phyloP scores from a whole-genome alignment of 2,797 vertebrate genomes.

The Taenioides sp. region DNA sequence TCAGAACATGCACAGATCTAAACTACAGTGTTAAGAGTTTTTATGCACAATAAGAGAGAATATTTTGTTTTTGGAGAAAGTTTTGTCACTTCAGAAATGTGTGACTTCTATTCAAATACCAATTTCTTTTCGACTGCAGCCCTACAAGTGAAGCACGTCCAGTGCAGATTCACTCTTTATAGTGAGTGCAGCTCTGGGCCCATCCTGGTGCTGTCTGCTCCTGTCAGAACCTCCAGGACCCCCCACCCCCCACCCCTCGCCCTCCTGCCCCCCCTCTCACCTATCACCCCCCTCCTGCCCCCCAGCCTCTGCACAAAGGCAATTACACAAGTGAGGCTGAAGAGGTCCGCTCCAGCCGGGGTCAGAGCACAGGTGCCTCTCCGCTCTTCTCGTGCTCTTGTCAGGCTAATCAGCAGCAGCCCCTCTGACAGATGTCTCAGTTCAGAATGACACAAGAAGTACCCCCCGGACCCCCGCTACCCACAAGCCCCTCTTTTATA shows the following conservation, averaged over 20 bases:
- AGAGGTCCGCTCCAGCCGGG: slow-evolving; percentile 48
- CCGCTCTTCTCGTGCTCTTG: slow-evolving; percentile 53
- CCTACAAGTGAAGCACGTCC: background rate
- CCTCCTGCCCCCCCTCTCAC: slow-evolving; percentile 16
- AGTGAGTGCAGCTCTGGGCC: no score
- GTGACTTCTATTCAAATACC: no score
- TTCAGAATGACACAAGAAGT: slow-evolving; percentile 77
- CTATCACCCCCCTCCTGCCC: slow-evolving; percentile 12
- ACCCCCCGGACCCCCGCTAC: slow-evolving; percentile 57
- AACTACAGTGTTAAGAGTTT: no score
- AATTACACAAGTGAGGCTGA: slow-evolving; percentile 53
- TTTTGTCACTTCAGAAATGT: no score
- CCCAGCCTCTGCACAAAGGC: slow-evolving; percentile 50
- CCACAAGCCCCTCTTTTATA: slow-evolving; percentile 61
- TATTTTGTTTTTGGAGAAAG: no score
- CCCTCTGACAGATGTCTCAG: slow-evolving; percentile 79
- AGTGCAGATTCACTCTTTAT: no score
- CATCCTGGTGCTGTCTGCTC: slow-evolving; percentile 11
- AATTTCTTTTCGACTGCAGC: no score
- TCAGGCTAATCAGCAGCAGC: slow-evolving; percentile 52
- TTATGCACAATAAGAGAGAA: no score
- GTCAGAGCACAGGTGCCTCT: slow-evolving; percentile 68
- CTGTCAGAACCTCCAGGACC: slow-evolving; percentile 12
- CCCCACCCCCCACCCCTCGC: slow-evolving; percentile 4
- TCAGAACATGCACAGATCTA: no score